A percentile compares a stretch with the other conserved stretches of the same genome.
Evolutionary conservation across 2,797 vertebrate species (phyloP).

Genomic region (Halcyon badia): DNA sequence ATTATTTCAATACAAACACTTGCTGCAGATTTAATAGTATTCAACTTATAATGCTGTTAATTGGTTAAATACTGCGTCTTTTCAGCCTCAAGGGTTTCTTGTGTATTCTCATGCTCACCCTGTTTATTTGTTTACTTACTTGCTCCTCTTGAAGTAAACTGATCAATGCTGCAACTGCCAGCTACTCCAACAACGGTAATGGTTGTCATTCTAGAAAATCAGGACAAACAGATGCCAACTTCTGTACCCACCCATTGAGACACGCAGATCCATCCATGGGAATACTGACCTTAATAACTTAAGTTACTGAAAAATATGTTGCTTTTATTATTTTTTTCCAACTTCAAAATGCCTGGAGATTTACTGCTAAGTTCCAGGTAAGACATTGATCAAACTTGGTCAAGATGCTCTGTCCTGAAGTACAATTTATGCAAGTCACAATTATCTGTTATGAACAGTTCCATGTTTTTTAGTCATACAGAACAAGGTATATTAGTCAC

Average conservation of each 20-base stretch:
- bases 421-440: not conserved
- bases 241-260: not conserved
- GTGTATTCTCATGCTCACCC: not conserved
- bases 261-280: not conserved
- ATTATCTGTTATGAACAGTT: not conserved
- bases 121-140: not conserved
- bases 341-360: not conserved
- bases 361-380: not conserved
- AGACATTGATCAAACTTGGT: not conserved
- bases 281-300: not conserved
- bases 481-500: not conserved
- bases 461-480: not conserved
- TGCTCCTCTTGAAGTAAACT: not conserved
- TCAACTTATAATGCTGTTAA: not conserved
- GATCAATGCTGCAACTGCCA: not conserved
- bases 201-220: not conserved
- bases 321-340: not conserved
- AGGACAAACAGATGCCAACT: not conserved
- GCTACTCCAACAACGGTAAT: not conserved
- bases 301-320: not conserved
- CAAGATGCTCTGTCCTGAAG: not conserved
- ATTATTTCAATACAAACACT: not conserved
- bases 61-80: not conserved
- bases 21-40: not conserved
- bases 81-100: not conserved